Conservation (phyloP, 1,140 invertebrate genomes). For the Drosophila equinoxialis region DNA sequence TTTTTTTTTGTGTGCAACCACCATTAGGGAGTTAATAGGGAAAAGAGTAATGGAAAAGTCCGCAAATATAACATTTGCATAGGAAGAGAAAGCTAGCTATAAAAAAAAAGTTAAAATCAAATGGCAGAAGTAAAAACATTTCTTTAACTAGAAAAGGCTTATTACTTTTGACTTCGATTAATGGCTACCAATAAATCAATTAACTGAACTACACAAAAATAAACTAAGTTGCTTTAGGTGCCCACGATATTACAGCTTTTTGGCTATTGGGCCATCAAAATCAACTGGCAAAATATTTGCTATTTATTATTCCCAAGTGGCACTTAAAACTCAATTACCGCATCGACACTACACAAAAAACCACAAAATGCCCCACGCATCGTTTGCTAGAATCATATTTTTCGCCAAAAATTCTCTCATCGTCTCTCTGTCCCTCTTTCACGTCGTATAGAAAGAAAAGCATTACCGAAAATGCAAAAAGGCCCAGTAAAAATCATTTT, state of each 20-base stretch:
- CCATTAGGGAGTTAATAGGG: not conserved
- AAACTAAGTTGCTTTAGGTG: not conserved
- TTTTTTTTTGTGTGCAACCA: not conserved
- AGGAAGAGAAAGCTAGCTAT: too few species aligned
- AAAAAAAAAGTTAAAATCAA: too few species aligned
- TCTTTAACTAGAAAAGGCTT: too few species aligned
- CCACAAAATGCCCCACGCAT: conserved; percentile 41
- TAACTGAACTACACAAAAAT: too few species aligned
- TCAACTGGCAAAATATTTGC: conserved; percentile 17
- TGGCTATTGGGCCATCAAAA: conserved; percentile 1
- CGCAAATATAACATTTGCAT: not conserved
- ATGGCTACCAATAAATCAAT: too few species aligned
- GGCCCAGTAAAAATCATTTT: conserved; percentile 30
- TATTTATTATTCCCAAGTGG: conserved; percentile 52
- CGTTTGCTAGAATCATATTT: conserved; percentile 50
- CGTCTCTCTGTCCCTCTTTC: not conserved
- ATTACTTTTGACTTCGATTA: too few species aligned
- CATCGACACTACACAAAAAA: conserved; percentile 25
- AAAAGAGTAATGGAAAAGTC: not conserved
- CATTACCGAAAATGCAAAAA: conserved; percentile 10
- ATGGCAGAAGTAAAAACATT: too few species aligned
- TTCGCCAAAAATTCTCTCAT: conserved; percentile 30
- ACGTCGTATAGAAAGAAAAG: conserved; percentile 25
- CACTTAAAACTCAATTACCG: conserved; percentile 62
- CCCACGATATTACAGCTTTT: too few species aligned